A percentile compares a stretch with the other conserved stretches of the same genome.
These are phyloP conservation scores for Globia sparganii DNA, from an alignment of 2,888 invertebrate species.

Conservation along the genomic window DNA sequence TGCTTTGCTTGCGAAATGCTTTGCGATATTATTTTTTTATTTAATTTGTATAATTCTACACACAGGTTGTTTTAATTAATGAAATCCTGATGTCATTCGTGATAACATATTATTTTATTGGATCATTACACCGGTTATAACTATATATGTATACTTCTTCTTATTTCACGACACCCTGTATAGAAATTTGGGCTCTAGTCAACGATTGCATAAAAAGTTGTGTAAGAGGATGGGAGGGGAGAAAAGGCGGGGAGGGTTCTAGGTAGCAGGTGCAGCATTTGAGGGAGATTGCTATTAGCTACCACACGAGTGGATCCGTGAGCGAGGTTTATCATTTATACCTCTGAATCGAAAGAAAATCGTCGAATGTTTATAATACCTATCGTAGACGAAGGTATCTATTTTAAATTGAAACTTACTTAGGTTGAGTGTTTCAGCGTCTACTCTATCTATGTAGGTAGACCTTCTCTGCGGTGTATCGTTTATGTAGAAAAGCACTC, in stretches of 20 bases:
- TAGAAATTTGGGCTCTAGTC: slow-evolving; percentile 7
- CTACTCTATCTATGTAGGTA: slow-evolving; percentile 11
- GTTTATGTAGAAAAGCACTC: slow-evolving; percentile 39
- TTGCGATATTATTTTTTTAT: background rate
- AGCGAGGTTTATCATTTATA: slow-evolving; percentile 15
- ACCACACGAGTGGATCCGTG: slow-evolving; percentile 1
- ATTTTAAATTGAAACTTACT: slow-evolving; percentile 39
- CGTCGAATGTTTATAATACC: background rate
- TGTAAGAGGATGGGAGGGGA: background rate
- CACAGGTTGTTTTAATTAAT: background rate
- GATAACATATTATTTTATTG: background rate
- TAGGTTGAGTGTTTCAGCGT: slow-evolving; percentile 41
- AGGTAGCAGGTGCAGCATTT: slow-evolving; percentile 34
- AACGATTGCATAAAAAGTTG: slow-evolving; percentile 16
- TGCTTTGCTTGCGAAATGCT: slow-evolving; percentile 10
- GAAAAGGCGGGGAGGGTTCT: slow-evolving; percentile 9
- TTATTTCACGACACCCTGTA: background rate
- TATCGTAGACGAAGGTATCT: background rate
- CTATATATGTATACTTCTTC: background rate
- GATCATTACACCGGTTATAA: background rate
- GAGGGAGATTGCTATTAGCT: slow-evolving; percentile 32
- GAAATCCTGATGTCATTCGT: background rate
- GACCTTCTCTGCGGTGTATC: slow-evolving; percentile 3
- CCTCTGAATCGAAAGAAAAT: slow-evolving; percentile 25
- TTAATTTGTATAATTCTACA: background rate